Conservation (phyloP, 2,113 vertebrate genomes). For the Zootoca vivipara region DNA sequence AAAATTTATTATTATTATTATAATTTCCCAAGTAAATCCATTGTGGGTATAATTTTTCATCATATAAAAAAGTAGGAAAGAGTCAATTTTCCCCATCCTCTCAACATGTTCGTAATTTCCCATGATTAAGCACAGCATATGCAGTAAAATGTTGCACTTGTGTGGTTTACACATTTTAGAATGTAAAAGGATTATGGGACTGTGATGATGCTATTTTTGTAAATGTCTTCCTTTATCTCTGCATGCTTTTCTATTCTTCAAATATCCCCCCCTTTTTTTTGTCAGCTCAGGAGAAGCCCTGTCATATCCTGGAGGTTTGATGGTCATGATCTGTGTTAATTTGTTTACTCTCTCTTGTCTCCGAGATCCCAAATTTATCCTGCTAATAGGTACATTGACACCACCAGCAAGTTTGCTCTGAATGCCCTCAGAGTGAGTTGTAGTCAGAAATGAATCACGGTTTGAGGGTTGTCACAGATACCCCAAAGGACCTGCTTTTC, state of each 20-base stretch:
- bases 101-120: background rate
- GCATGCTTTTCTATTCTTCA: background rate
- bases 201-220: background rate
- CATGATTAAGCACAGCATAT: background rate
- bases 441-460: background rate
- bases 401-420: background rate
- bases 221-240: background rate
- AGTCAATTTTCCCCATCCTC: background rate
- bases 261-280: background rate
- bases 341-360: constrained; percentile 22
- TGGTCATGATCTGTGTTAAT: background rate
- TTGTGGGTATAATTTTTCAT: background rate
- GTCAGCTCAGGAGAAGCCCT: background rate
- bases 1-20: too few relatives aligned
- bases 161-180: background rate
- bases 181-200: background rate
- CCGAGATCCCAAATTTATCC: background rate
- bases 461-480: background rate
- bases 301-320: background rate
- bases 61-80: background rate
- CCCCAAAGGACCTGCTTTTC: background rate
- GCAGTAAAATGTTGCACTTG: background rate
- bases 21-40: too few relatives aligned
- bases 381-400: constrained; percentile 6
- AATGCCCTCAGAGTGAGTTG: background rate